Evolutionary conservation across 2,888 invertebrate genomes (phyloP), one percentile per base, ranked within the genome.

Genomic region (Ptilodon capucinus): DNA sequence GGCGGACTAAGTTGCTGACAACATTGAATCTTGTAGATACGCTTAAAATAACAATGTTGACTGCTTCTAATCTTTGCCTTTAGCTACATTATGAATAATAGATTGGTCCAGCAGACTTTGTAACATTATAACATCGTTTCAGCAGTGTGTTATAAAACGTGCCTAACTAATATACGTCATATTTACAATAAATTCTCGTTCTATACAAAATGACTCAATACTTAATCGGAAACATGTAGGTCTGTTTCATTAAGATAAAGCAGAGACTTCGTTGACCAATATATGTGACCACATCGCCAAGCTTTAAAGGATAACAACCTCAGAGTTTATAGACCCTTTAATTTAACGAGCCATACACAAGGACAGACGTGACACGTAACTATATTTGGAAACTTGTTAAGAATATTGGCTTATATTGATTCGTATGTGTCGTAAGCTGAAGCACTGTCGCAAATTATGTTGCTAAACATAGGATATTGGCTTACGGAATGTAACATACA

Each of bases 311-410:
- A 35, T 35, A 39, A 38, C 9, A 36, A 6, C 14, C 18, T 32
- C 11, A 39, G 13, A 47, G 42, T 56, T 43, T 45, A 42, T 32
- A 46, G 38, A 51, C 38, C 44, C 50, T 45, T 39, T 9, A 32
- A 48, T 40, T 51, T 44, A 23, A 25, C 50, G 44, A 61, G 23
- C n/a, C n/a, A 46, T 48, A 54, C 16, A 41, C 30, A 50, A 54
- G 49, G 48, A 54, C 46, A 48, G 19, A 4, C 30, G 13, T 35
- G 17, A 11, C 17, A 35, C 4, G 35, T 35, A 39, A n/a, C 51
- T 57, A 48, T 53, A 60, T 57, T 61, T 57, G 54, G 54, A 44
- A 50, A 46, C 46, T 50, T 50, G 44, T 32, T 40, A 36, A 41
- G 36, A 58, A 36, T 35, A 42, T 42, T 51, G 30, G 49, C 43